Evolutionary conservation across 2,888 invertebrate genomes (phyloP).

Genomic region (Panzeria rudis): DNA sequence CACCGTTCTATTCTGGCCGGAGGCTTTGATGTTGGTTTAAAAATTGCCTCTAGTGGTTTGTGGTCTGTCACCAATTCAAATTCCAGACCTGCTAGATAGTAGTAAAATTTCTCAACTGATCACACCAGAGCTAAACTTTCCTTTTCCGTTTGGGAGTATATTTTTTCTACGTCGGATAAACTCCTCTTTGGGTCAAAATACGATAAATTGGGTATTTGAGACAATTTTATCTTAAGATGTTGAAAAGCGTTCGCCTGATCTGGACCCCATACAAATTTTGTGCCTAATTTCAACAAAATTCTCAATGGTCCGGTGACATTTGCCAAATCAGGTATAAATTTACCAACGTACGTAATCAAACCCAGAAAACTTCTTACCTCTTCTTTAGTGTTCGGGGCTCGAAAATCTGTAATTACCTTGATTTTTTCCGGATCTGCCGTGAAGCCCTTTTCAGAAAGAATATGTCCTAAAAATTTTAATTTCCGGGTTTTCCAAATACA

Average conservation of each 20-base stretch:
- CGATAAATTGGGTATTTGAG: conserved; percentile 61
- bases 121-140: conserved; percentile 70
- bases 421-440: conserved; percentile 10
- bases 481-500: not conserved
- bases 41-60: conserved; percentile 62
- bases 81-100: conserved; percentile 68
- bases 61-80: conserved; percentile 66
- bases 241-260: conserved; percentile 61
- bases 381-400: not conserved
- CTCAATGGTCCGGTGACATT: no score
- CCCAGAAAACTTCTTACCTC: conserved; percentile 1
- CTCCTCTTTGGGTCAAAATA: conserved; percentile 69
- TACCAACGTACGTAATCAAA: not conserved
- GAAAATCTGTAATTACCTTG: not conserved
- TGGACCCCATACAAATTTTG: conserved; percentile 63
- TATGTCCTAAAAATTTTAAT: not conserved
- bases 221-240: conserved; percentile 51
- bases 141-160: conserved; percentile 71
- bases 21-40: no score
- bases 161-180: conserved; percentile 66
- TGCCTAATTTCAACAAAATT: not conserved
- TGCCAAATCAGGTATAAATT: conserved; percentile 14
- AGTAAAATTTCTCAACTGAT: conserved; percentile 70
- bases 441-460: not conserved
- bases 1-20: no score